Base-by-base conservation (phyloP, 2,797 vertebrate species). In the Danio albolineatus region DNA sequence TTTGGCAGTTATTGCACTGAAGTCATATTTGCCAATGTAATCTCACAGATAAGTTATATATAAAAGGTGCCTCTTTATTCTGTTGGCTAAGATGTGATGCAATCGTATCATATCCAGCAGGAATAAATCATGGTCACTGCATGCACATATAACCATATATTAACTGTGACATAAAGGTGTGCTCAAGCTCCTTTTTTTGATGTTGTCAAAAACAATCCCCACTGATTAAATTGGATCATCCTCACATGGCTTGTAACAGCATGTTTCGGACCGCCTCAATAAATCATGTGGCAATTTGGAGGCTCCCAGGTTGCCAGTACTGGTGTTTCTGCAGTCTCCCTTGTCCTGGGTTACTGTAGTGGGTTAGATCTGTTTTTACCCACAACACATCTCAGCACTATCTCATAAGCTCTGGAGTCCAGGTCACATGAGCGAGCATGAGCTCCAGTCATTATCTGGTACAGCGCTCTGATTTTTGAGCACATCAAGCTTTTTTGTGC, bases 241-340 rank as follows among this genome's bases (percentile, higher is more conserved):
- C 82, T 85, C 71, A 78, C 71, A 80, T 87, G 82, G 78, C 84
- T 88, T 86, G 75, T 76, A 82, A 76, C 74, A 66, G 80, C 59
- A 69, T 85, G 82, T 88, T 85, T 85, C 67, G 61, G 39, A 13
- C 62, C 83, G 75, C 70, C 80, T 78, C 56, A 83, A 89, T 92
- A 89, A 89, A 89, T 93, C 89, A 91, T 82, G 46, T 83, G 77
- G 46, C 75, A 86, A 86, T 91, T 61, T 84, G 65, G 86, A 67
- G 81, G 82, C 71, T 89, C 82, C 85, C 80, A 71, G 85, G 73
- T 82, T 78, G 81, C 86, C 83, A 86, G 88, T 87, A 87, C 85
- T 74, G 62, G 72, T 79, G 85, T 84, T 70, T 85, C 67, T 84
- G 61, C 80, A 85, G 88, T 82, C 61, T 77, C 28, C 53, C 70